Base-by-base conservation (phyloP, 2,113 vertebrate species). In the Thamnaconus septentrionalis region DNA sequence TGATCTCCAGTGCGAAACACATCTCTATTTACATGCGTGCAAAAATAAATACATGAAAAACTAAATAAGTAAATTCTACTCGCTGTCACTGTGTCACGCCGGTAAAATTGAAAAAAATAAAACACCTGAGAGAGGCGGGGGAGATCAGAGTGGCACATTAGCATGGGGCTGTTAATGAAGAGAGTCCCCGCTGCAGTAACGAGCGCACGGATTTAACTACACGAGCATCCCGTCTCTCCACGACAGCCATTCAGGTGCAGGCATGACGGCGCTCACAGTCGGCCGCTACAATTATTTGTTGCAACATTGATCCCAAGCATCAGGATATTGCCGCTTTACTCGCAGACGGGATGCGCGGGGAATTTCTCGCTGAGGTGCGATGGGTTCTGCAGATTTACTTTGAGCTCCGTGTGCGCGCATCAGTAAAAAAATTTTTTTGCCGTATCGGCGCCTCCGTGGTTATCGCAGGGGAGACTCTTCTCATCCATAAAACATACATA, bases 141-240 rank as follows among this genome's bases (percentile, higher is more conserved):
- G 18, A 31, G 18, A 54, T 4, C 11, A 59, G 57, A 83, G 61
- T 53, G 54, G 61, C 68, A 82, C 79, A 85, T 85, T 85, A 90
- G 80, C 66, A 61, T 73, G 70, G 58, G 75, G 69, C 69, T 75
- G 71, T 79, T 88, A 88, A 87, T 90, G 83, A 87, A 81, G 69
- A 71, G 83, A 85, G 81, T 78, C 73, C 76, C 81, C 45, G 73
- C 85, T 78, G 83, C 76, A 75, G 66, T 88, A 87, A 88, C 87
- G 83, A 87, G 73, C 44, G 58, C 46, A 66, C 73, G 78, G 68
- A 87, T 84, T 86, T 82, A 86, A 85, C 84, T 76, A 83, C 84
- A 87, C 87, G 79, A 88, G 78, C 73, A 72, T 78, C 83, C 69
- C 69, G 80, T 80, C 76, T 75, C 70, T 64, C 54, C 77, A 79